These are phyloP conservation scores for Temnothorax ravouxi DNA, from an alignment of 2,888 invertebrate species.

Conservation along the genomic window DNA sequence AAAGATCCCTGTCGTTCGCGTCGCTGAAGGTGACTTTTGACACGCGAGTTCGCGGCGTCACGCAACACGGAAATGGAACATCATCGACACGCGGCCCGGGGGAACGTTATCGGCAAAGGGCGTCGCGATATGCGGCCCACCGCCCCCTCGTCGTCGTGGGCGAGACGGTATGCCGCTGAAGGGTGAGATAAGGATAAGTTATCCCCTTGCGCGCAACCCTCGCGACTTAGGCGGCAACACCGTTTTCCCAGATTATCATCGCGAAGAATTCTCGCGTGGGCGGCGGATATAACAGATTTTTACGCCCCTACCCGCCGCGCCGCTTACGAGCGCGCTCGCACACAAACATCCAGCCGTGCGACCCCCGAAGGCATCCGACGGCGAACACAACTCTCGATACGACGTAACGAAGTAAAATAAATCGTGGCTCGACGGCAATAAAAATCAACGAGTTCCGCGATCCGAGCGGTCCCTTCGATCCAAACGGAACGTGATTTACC, in stretches of 20 bases:
- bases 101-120: conserved; percentile 72
- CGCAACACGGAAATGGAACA: conserved; percentile 79
- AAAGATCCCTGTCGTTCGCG: conserved; percentile 6
- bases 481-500: conserved; percentile 73
- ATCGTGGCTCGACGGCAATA: conserved; percentile 71
- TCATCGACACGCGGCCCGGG: conserved; percentile 76
- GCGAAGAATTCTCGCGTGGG: conserved; percentile 68
- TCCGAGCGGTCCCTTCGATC: conserved; percentile 64
- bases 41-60: conserved; percentile 70
- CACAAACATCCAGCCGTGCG: conserved; percentile 2
- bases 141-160: conserved; percentile 54
- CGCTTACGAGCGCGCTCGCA: background rate
- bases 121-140: conserved; percentile 64
- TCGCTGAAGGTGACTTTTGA: conserved; percentile 44
- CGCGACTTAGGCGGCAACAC: conserved; percentile 48
- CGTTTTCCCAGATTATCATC: conserved; percentile 68
- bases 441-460: conserved; percentile 69
- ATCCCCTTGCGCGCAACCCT: conserved; percentile 43
- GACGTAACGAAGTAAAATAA: conserved; percentile 77
- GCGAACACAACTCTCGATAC: conserved; percentile 72
- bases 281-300: conserved; percentile 66
- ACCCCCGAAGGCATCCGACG: conserved; percentile 54
- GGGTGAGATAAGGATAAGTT: conserved; percentile 73
- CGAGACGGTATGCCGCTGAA: conserved; percentile 22
- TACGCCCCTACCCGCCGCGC: conserved; percentile 36